These are phyloP conservation scores for Lucilia cuprina DNA, from an alignment of 1,140 invertebrate genomes.

Conservation along the genomic window DNA sequence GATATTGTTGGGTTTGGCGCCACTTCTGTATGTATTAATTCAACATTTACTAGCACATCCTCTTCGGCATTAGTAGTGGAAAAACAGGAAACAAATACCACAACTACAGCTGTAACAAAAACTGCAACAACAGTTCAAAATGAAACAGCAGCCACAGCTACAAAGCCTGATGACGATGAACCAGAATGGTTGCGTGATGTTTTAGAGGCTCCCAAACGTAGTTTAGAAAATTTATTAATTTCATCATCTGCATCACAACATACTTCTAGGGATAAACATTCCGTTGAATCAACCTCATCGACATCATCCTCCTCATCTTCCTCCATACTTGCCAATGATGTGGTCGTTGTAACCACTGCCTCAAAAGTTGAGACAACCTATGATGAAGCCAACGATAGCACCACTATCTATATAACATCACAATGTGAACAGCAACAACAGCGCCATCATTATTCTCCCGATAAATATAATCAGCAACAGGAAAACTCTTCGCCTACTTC, in stretches of 20 bases:
- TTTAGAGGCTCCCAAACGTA: constrained; percentile 64
- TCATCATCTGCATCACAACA: constrained; percentile 29
- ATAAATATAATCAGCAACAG: neutral
- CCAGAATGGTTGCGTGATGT: constrained; percentile 68
- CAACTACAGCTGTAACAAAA: neutral
- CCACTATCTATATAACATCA: constrained; percentile 36
- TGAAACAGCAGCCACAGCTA: constrained; percentile 43
- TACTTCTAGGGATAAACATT: constrained; percentile 35
- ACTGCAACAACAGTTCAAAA: constrained; percentile 41
- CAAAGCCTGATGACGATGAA: constrained; percentile 65
- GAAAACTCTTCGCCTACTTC: constrained; percentile 6
- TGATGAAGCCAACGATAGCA: constrained; percentile 40
- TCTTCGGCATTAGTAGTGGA: constrained; percentile 44
- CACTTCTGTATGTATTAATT: constrained; percentile 38
- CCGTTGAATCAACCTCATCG: constrained; percentile 8
- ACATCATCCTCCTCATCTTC: neutral
- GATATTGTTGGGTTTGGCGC: constrained; percentile 56
- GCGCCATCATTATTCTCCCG: neutral
- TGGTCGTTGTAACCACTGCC: constrained; percentile 29
- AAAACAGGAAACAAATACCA: constrained; percentile 41
- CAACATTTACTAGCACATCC: constrained; percentile 42
- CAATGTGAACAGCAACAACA: constrained; percentile 35
- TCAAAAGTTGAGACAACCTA: constrained; percentile 41
- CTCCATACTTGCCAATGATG: neutral
- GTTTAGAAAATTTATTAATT: constrained; percentile 58